phyloP scores from a whole-genome alignment of 2,113 vertebrate genomes.

The Saimiri boliviensis region DNA sequence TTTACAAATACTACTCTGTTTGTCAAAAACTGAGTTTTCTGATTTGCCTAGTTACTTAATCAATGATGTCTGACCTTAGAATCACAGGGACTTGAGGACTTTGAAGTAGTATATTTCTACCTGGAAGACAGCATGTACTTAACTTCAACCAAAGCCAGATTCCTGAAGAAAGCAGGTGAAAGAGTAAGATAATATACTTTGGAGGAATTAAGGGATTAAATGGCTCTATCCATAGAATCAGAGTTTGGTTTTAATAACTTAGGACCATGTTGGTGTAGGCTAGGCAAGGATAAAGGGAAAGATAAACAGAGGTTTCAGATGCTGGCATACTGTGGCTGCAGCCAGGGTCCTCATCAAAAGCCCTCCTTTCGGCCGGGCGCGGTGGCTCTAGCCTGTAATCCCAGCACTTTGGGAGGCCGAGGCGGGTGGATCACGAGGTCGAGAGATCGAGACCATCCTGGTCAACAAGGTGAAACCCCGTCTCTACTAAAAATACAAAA shows the following conservation, averaged over 20 bases:
- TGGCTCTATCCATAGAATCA: not conserved
- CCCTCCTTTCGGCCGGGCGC: no score
- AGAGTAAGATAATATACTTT: not conserved
- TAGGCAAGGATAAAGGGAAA: not conserved
- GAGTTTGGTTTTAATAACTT: conserved; percentile 51
- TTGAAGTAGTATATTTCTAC: not conserved
- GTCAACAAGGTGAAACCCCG: no score
- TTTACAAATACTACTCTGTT: not conserved
- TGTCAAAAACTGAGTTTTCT: conserved; percentile 22
- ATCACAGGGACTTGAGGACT: conserved; percentile 6
- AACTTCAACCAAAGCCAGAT: not conserved
- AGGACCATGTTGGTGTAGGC: not conserved
- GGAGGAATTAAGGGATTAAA: not conserved
- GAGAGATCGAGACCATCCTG: no score
- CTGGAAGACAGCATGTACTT: not conserved
- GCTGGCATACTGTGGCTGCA: not conserved
- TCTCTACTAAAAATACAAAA: no score
- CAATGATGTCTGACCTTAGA: not conserved
- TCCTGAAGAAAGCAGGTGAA: not conserved
- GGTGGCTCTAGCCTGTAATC: no score
- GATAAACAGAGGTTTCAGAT: not conserved
- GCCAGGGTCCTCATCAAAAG: not conserved
- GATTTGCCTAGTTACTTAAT: conserved; percentile 35
- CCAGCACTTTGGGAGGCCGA: no score
- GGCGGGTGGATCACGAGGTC: no score